phyloP scores from a whole-genome alignment of 2,797 vertebrate species.

The Tolypeutes matacus region DNA sequence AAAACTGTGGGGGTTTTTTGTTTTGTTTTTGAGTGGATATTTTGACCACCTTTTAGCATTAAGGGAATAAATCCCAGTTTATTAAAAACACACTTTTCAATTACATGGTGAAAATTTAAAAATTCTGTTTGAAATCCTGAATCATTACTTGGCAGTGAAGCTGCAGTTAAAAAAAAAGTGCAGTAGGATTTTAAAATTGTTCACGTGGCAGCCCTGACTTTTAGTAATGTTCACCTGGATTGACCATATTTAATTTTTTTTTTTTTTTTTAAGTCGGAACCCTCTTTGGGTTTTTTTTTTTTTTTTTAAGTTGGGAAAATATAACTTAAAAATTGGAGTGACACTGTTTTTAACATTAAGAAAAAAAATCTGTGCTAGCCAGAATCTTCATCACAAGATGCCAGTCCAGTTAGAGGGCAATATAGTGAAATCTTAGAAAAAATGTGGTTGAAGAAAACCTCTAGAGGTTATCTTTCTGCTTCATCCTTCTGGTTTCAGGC shows the following conservation, averaged over 20 bases:
- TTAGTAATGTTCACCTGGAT: background rate
- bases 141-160: background rate
- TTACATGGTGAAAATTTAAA: background rate
- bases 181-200: background rate
- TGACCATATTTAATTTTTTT: background rate
- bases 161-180: background rate
- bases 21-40: background rate
- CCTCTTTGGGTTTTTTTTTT: background rate
- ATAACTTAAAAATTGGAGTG: background rate
- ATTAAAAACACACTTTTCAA: background rate
- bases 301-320: conserved; percentile 37
- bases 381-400: conserved; percentile 48
- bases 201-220: background rate
- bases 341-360: conserved; percentile 42
- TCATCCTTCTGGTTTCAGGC: conserved; percentile 75
- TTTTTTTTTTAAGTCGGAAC: background rate
- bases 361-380: background rate
- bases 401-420: conserved; percentile 50
- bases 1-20: background rate
- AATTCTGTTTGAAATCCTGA: conserved; percentile 28
- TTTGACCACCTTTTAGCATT: background rate
- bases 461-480: conserved; percentile 75
- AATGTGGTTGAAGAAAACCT: conserved; percentile 50
- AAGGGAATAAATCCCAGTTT: background rate
- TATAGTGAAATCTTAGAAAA: conserved; percentile 54